Conservation (phyloP, 2,888 invertebrate genomes). For the Lasioglossum oenotherae region DNA sequence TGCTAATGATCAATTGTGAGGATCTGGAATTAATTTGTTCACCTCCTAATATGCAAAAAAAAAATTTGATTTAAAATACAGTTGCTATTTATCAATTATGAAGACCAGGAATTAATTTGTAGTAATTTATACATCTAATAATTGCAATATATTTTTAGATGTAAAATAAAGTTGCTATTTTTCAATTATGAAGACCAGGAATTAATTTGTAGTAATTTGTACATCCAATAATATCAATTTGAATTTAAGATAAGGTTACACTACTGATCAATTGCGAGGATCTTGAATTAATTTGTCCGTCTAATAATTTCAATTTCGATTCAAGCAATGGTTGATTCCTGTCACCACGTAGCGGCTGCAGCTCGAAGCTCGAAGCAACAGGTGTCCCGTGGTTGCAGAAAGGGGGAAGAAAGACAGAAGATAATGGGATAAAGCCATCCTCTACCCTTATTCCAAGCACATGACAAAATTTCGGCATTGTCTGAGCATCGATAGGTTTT, state of each 20-base stretch:
- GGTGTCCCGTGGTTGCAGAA: conserved; percentile 54
- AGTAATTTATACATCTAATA: neutral
- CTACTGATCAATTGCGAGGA: neutral
- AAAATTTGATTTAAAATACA: neutral
- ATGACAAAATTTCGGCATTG: neutral
- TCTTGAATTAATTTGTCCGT: neutral
- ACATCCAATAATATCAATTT: neutral
- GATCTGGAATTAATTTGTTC: neutral
- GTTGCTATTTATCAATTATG: neutral
- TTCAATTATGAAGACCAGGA: neutral
- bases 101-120: neutral
- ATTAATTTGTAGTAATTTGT: neutral
- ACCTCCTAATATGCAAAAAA: too few relatives aligned
- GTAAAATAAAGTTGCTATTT: neutral
- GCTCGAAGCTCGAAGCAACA: conserved; percentile 68
- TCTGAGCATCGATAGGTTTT: neutral
- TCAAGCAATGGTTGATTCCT: conserved; percentile 43
- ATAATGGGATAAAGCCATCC: too few relatives aligned
- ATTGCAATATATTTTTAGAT: neutral
- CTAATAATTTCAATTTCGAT: neutral
- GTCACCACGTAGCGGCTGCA: conserved; percentile 62
- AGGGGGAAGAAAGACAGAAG: neutral
- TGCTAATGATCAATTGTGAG: neutral
- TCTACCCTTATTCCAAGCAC: neutral
- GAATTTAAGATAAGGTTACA: neutral